Base-by-base conservation (phyloP, 2,113 vertebrate genomes). In the Lampris incognitus region DNA sequence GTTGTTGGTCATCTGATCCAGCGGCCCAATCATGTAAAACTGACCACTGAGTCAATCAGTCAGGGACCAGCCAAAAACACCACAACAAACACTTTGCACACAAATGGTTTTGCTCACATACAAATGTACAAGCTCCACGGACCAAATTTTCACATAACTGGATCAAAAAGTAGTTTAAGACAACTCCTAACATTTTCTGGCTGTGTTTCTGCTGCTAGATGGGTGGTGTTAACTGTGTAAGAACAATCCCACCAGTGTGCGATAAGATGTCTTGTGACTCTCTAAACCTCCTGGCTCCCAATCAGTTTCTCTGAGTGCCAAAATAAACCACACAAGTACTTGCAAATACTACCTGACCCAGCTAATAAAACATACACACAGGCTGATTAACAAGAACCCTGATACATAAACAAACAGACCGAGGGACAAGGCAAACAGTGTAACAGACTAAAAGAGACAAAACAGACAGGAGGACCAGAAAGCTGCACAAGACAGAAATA, bases 1-100 rank as follows among this genome's bases (percentile, higher is more conserved):
- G 24, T 24, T 24, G 24, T 24, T 24, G 24, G 24, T 24, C 24
- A 24, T 24, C 24, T 24, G 24, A 24, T 24, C 24, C 24, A 24
- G 24, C 24, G 24, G 24, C 24, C 24, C 24, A 24, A 24, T 24
- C 24, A 24, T 24, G 24, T 24, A 24, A 24, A 24, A 24, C 24
- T 24, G 24, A 24, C 24, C 24, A 24, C 24, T 24, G 24, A 24
- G 24, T 24, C 24, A 24, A 24, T 24, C 24, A 24, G 24, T 24
- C 24, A 24, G 24, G 24, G 24, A 24, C 24, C 24, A 24, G 24
- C 24, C 55, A 37, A 36, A 57, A n/a, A 5, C 5, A 5, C 54
- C 54, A n/a, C 55, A n/a, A 57, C 55, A 57, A 58, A 74, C 6
- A 42, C 40, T 24, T 24, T 24, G 42, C 50, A 62, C 56, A 60